phyloP scores from a whole-genome alignment of 2,888 invertebrate species.

The Athetis lepigone region DNA sequence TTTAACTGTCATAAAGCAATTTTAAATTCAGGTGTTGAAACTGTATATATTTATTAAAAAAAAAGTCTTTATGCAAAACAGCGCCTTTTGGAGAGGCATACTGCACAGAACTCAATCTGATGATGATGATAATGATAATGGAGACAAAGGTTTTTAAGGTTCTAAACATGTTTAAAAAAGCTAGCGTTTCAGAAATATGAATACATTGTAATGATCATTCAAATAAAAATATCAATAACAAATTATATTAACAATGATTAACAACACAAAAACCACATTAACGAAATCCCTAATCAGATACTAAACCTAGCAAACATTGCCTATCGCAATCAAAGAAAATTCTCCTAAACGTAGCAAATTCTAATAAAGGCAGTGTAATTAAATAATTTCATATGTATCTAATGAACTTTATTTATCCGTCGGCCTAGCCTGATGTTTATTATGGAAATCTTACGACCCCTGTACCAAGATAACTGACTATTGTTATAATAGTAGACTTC shows the following conservation, averaged over 20 bases:
- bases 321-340: constrained; percentile 53
- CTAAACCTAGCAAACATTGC: constrained; percentile 29
- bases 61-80: no score
- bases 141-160: no score
- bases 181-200: no score
- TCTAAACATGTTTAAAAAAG: no score
- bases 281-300: constrained; percentile 19
- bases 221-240: not conserved
- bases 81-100: no score
- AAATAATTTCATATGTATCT: constrained; percentile 64
- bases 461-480: constrained; percentile 48
- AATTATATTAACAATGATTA: constrained; percentile 4
- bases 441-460: constrained; percentile 63
- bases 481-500: constrained; percentile 5
- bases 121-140: no score
- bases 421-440: constrained; percentile 56
- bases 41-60: no score
- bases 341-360: constrained; percentile 17
- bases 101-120: no score
- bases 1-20: no score
- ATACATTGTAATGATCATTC: no score
- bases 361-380: constrained; percentile 60
- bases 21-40: no score
- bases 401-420: constrained; percentile 70
- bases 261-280: constrained; percentile 8